Conservation (phyloP, 2,888 invertebrate species). For the Selenia dentaria region DNA sequence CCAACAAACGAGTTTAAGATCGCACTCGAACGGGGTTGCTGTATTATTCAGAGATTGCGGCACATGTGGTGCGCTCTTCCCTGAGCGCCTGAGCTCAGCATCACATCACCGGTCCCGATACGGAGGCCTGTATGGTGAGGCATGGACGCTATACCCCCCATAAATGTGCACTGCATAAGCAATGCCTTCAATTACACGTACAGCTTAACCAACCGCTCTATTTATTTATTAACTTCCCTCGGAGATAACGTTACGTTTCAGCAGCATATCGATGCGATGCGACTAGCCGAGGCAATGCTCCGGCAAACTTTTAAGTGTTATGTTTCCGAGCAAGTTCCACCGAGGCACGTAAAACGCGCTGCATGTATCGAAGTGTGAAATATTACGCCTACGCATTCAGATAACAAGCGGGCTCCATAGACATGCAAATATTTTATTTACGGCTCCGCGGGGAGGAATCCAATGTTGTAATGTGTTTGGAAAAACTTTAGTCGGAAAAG, state of each 20-base stretch:
- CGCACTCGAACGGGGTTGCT: conserved; percentile 61
- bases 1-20: conserved; percentile 68
- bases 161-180: conserved; percentile 8
- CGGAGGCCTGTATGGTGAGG: no score
- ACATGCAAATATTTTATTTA: conserved; percentile 54
- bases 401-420: conserved; percentile 43
- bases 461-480: conserved; percentile 43
- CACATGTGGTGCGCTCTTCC: conserved; percentile 53
- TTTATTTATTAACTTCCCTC: conserved; percentile 3
- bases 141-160: no score
- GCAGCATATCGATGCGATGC: neutral
- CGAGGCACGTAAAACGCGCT: conserved; percentile 52
- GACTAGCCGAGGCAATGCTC: conserved; percentile 4
- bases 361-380: conserved; percentile 64
- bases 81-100: conserved; percentile 59
- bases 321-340: conserved; percentile 6
- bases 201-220: conserved; percentile 7
- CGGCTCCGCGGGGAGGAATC: conserved; percentile 46
- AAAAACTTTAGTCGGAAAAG: conserved; percentile 28
- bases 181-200: conserved; percentile 13
- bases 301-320: conserved; percentile 23
- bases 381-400: conserved; percentile 57
- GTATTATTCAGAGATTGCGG: conserved; percentile 69
- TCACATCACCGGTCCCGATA: no score
- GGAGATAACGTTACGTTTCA: conserved; percentile 11